Percentiles rank a stretch among this genome's conserved stretches.
These are phyloP conservation scores for Mercenaria mercenaria DNA, from an alignment of 1,140 invertebrate genomes.

Conservation along the genomic window DNA sequence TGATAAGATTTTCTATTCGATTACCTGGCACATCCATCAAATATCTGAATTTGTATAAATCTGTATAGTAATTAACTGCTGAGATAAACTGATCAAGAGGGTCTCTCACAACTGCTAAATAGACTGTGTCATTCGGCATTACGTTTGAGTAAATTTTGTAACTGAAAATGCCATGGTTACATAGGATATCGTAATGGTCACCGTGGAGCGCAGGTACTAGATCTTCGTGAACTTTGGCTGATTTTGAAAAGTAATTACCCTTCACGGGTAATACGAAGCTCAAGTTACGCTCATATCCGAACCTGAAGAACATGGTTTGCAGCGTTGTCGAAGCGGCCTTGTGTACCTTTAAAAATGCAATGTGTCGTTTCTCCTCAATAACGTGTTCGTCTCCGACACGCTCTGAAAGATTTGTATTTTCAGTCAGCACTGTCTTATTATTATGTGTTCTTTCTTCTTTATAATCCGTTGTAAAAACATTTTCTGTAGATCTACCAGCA, in stretches of 20 bases:
- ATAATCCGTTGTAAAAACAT: too few species aligned
- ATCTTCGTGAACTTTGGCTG: neutral
- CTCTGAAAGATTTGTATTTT: neutral
- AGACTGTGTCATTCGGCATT: slow-evolving; percentile 71
- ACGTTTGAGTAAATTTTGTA: slow-evolving; percentile 45
- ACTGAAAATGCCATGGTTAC: slow-evolving; percentile 74
- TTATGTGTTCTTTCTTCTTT: neutral
- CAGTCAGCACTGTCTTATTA: neutral
- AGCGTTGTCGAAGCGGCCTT: slow-evolving; percentile 87
- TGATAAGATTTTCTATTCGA: slow-evolving; percentile 55
- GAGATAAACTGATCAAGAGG: slow-evolving; percentile 73
- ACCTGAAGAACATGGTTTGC: slow-evolving; percentile 87
- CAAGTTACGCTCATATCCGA: slow-evolving; percentile 87
- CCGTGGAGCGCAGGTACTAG: slow-evolving; percentile 31
- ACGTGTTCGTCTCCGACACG: neutral
- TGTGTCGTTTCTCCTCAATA: slow-evolving; percentile 47
- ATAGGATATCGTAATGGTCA: slow-evolving; percentile 68
- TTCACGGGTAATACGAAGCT: slow-evolving; percentile 85
- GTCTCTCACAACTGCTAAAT: slow-evolving; percentile 74
- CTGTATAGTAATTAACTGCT: slow-evolving; percentile 68
- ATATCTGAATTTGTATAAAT: slow-evolving; percentile 32
- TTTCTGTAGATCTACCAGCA: too few species aligned
- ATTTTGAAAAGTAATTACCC: slow-evolving; percentile 44
- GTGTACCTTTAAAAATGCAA: slow-evolving; percentile 81
- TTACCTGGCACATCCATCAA: slow-evolving; percentile 49